Evolutionary conservation across 2,113 vertebrate genomes (phyloP).

Genomic region (Chunga burmeisteri): DNA sequence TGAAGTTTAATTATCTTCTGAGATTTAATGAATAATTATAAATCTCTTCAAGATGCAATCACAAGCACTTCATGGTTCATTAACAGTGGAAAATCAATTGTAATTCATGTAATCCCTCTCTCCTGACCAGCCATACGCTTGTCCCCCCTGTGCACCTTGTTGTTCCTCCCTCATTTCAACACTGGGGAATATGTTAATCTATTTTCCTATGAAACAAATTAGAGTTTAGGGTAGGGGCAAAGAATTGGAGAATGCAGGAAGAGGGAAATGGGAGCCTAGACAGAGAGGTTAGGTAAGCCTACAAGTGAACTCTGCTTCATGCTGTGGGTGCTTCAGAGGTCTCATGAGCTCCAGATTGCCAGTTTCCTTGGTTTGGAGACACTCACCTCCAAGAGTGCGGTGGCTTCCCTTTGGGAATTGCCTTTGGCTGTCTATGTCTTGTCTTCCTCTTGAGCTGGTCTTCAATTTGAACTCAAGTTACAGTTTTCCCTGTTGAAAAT

Average conservation of each 20-base stretch:
- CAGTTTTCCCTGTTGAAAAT: background rate
- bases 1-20: slow-evolving; percentile 82
- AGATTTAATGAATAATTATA: slow-evolving; percentile 81
- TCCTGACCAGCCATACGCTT: slow-evolving; percentile 56
- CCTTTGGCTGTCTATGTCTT: background rate
- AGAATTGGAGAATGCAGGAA: background rate
- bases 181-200: background rate
- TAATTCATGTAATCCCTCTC: slow-evolving; percentile 70
- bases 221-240: background rate
- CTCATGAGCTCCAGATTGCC: background rate
- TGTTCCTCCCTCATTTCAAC: background rate
- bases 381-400: background rate
- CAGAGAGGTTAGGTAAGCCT: background rate
- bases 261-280: background rate
- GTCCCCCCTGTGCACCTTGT: background rate
- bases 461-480: background rate
- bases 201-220: background rate
- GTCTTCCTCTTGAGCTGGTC: background rate
- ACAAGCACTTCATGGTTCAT: slow-evolving; percentile 75
- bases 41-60: slow-evolving; percentile 83
- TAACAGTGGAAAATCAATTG: slow-evolving; percentile 77
- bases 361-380: background rate
- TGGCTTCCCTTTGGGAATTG: background rate
- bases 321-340: background rate
- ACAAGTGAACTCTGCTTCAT: background rate